Conservation (phyloP, 2,797 vertebrate species). For the Cyprinella venusta region DNA sequence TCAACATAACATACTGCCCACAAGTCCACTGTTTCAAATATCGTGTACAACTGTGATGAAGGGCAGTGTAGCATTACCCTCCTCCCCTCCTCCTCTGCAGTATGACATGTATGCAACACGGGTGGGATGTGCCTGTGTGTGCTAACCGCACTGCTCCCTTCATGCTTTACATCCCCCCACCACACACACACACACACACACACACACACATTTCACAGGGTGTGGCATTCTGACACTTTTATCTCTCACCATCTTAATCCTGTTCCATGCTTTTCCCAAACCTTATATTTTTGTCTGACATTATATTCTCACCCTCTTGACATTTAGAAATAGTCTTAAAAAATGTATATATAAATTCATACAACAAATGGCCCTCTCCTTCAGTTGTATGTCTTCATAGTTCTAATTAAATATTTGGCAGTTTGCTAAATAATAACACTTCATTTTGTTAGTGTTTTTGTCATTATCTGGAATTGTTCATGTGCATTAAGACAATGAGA, state of each 20-base stretch:
- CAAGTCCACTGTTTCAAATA: constrained; percentile 43
- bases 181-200: neutral
- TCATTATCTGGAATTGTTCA: too few species aligned
- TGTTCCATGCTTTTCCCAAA: neutral
- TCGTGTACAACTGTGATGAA: constrained; percentile 38
- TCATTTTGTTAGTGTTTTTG: too few species aligned
- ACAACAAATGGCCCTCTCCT: neutral
- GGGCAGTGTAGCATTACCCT: constrained; percentile 48
- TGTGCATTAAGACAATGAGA: too few species aligned
- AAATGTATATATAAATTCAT: neutral
- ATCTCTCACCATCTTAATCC: neutral
- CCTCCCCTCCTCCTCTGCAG: constrained; percentile 45
- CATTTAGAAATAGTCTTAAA: neutral
- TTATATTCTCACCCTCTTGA: neutral
- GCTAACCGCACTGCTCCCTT: constrained; percentile 26
- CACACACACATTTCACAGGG: constrained; percentile 18
- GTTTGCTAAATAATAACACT: neutral
- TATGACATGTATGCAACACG: constrained; percentile 26
- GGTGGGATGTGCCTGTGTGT: constrained; percentile 22
- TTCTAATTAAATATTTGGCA: neutral
- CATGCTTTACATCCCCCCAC: constrained; percentile 1
- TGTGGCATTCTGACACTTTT: constrained; percentile 34
- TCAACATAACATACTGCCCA: constrained; percentile 6
- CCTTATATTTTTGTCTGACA: neutral
- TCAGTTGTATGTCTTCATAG: neutral